These are phyloP conservation scores for Palythoa grandiflora DNA, from an alignment of 92 coral and sea anemone genomes.

Conservation along the genomic window DNA sequence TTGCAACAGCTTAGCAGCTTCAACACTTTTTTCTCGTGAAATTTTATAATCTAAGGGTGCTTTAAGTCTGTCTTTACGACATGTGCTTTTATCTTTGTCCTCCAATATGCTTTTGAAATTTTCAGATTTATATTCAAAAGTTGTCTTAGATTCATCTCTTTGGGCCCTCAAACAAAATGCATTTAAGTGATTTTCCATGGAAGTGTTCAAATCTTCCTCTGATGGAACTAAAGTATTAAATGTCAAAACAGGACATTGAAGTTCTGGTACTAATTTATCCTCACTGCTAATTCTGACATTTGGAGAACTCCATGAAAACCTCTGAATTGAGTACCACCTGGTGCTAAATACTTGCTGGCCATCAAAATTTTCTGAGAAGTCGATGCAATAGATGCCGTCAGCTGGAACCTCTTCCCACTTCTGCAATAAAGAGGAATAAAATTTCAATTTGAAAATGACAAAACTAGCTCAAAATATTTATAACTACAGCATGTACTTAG, in stretches of 20 bases:
- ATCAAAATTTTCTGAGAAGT: constrained; percentile 38
- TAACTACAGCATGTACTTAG: background rate
- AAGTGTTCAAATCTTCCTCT: constrained; percentile 49
- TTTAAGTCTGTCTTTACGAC: background rate
- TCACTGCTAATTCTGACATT: background rate
- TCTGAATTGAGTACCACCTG: constrained; percentile 43
- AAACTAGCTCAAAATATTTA: background rate
- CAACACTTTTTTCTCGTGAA: background rate
- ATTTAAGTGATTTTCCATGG: constrained; percentile 10
- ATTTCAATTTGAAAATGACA: background rate
- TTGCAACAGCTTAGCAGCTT: background rate
- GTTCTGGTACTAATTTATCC: background rate
- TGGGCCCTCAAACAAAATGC: background rate
- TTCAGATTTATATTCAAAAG: background rate
- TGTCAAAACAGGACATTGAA: constrained; percentile 64
- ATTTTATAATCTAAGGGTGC: background rate
- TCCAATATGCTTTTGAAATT: background rate
- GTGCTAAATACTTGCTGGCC: background rate
- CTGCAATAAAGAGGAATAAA: constrained; percentile 53
- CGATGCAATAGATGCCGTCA: constrained; percentile 90
- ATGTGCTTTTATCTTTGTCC: background rate
- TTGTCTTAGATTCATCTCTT: background rate
- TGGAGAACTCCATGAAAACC: constrained; percentile 65
- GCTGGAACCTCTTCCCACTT: constrained; percentile 91
- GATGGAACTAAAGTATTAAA: constrained; percentile 74